Conservation (phyloP, 1,140 invertebrate genomes). For the Pogonomyrmex californicus region DNA sequence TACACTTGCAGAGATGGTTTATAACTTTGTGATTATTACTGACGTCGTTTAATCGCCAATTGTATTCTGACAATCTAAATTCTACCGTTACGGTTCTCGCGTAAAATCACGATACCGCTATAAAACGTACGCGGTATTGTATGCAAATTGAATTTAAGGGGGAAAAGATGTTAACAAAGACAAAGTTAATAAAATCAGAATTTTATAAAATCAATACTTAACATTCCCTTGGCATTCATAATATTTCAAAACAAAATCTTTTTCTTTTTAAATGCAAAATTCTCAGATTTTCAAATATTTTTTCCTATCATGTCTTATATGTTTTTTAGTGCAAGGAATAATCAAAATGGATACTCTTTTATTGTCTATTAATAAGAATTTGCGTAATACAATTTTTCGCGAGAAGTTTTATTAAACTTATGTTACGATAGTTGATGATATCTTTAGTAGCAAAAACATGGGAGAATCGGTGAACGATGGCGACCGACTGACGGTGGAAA, state of each 20-base stretch:
- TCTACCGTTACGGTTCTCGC: constrained; percentile 30
- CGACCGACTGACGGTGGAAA: constrained; percentile 29
- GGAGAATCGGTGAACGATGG: constrained; percentile 20
- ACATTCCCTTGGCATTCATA: neutral
- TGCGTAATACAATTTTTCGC: neutral
- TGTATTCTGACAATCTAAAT: constrained; percentile 44
- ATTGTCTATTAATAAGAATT: constrained; percentile 7
- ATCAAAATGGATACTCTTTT: neutral
- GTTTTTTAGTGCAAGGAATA: neutral
- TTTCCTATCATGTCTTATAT: neutral
- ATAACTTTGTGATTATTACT: constrained; percentile 40
- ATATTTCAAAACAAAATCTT: neutral
- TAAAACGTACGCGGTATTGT: constrained; percentile 47
- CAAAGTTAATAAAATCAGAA: constrained; percentile 10
- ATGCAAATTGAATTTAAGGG: constrained; percentile 39
- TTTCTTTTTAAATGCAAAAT: neutral
- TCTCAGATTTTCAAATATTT: neutral
- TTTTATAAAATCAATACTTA: neutral
- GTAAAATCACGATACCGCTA: constrained; percentile 16
- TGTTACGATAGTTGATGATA: neutral
- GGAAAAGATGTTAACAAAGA: constrained; percentile 35
- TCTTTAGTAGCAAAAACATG: constrained; percentile 9
- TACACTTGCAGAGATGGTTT: constrained; percentile 21
- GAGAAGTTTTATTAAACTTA: constrained; percentile 2
- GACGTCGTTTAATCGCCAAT: constrained; percentile 27